Conservation (phyloP, 2,888 invertebrate species). For the Leucoma salicis region DNA sequence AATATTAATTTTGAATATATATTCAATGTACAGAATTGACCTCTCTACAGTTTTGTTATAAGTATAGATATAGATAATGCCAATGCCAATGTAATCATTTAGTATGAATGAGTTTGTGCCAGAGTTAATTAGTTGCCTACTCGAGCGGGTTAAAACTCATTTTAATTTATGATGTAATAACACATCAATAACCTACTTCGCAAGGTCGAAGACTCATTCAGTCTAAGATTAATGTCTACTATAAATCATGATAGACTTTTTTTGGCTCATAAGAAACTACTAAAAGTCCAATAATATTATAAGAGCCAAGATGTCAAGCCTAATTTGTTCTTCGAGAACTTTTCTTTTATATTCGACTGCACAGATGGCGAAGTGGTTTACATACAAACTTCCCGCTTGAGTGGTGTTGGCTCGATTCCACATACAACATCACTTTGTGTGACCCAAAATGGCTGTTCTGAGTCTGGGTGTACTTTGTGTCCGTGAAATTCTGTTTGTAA, state of each 20-base stretch:
- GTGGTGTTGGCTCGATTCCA: no score
- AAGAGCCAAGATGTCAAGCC: slow-evolving; percentile 10
- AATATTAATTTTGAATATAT: no score
- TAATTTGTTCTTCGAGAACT: background rate
- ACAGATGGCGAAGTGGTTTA: no score
- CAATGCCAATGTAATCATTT: slow-evolving; percentile 13
- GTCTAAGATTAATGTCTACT: slow-evolving; percentile 1
- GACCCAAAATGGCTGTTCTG: no score
- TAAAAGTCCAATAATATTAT: slow-evolving; percentile 17
- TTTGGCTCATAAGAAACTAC: slow-evolving; percentile 17
- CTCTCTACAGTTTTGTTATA: no score
- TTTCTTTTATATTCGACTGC: background rate
- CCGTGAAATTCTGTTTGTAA: no score
- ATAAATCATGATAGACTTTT: slow-evolving; percentile 24
- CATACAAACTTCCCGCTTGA: no score
- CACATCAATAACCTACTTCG: slow-evolving; percentile 21
- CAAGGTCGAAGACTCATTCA: background rate
- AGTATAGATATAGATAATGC: no score
- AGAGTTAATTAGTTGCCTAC: slow-evolving; percentile 29
- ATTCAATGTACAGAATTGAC: no score
- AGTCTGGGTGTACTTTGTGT: no score
- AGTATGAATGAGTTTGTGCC: slow-evolving; percentile 17
- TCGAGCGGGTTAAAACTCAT: slow-evolving; percentile 12
- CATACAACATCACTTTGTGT: no score
- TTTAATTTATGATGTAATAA: slow-evolving; percentile 21